Percentiles rank a stretch among this genome's conserved stretches.
Evolutionary conservation across 2,888 invertebrate genomes (phyloP).

Genomic region (Andrena marginata): DNA sequence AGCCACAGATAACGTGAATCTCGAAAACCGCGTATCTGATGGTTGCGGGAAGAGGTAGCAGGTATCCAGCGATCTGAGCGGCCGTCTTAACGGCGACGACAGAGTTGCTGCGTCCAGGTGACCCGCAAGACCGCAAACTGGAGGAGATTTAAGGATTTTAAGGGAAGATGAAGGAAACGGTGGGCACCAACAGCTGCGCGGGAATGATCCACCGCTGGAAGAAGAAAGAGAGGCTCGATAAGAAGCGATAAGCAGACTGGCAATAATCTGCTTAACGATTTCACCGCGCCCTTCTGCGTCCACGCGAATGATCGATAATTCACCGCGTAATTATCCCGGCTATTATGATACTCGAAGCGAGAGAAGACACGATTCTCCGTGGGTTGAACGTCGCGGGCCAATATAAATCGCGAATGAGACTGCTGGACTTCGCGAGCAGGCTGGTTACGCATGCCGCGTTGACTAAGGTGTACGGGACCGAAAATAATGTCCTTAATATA

Average conservation of each 20-base stretch:
- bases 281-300: slow-evolving; percentile 16
- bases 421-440: too few relatives aligned
- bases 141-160: too few relatives aligned
- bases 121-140: too few relatives aligned
- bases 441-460: too few relatives aligned
- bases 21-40: background rate
- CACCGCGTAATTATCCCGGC: slow-evolving; percentile 16
- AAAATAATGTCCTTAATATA: slow-evolving; percentile 21
- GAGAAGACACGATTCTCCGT: background rate
- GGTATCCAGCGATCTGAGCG: background rate
- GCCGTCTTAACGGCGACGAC: background rate
- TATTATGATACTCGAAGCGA: background rate
- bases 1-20: slow-evolving; percentile 2
- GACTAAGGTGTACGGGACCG: too few relatives aligned
- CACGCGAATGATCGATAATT: slow-evolving; percentile 13
- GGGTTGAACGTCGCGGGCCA: background rate
- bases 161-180: too few relatives aligned
- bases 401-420: background rate
- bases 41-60: background rate
- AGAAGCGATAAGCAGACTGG: slow-evolving; percentile 12
- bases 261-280: slow-evolving; percentile 39
- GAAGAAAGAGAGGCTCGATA: background rate
- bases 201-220: too few relatives aligned
- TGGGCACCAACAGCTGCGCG: too few relatives aligned
- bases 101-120: background rate